Base-by-base conservation (phyloP, 2,113 vertebrate species). In the Potamarius usumacintae region DNA sequence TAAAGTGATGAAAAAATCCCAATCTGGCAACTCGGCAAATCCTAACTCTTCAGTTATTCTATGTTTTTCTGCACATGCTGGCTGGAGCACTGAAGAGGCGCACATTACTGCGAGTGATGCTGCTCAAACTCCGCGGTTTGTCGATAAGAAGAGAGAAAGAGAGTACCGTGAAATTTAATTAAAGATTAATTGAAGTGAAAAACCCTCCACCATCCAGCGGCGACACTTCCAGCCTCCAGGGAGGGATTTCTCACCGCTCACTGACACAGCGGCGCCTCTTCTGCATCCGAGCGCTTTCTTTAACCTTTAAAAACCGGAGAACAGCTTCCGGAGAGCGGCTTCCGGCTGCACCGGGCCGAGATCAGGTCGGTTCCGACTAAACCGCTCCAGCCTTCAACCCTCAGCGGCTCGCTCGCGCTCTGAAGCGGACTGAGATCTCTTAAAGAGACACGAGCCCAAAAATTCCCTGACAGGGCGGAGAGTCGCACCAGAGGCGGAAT, bases 361-460 rank as follows among this genome's bases (percentile, higher is more conserved):
- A 2, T 3, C 86, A 84, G 82, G 82, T 84, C 79, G 72, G 60
- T n/a, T 57, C 17, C 7, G n/a, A 57, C 0, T 17, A 42, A 42
- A 42, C 42, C 42, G 42, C 42, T 42, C 42, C 42, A 42, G 42
- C 42, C 34, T 2, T 42, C 2, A 42, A 42, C 34, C 42, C 42
- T 4, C 42, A 42, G 42, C 42, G 3, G 42, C 42, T 42, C 42
- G 42, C 42, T 42, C 42, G 42, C 42, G 42, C 42, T 42, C 42
- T 42, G 42, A 4, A 42, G 42, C 67, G 58, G 25, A 76, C 4
- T 63, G 67, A 62, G 86, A 71, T 10, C 72, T 30, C 86, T 87
- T 87, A 87, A 87, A 87, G 86, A 18, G 58, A 87, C 86, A 87
- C n/a, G 48, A 34, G 12, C 57, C 69, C 1, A 0, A 27, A 76